Percentiles rank a stretch among this genome's conserved stretches.
Evolutionary conservation across 2,888 invertebrate genomes (phyloP).

Genomic region (Nebria salina): DNA sequence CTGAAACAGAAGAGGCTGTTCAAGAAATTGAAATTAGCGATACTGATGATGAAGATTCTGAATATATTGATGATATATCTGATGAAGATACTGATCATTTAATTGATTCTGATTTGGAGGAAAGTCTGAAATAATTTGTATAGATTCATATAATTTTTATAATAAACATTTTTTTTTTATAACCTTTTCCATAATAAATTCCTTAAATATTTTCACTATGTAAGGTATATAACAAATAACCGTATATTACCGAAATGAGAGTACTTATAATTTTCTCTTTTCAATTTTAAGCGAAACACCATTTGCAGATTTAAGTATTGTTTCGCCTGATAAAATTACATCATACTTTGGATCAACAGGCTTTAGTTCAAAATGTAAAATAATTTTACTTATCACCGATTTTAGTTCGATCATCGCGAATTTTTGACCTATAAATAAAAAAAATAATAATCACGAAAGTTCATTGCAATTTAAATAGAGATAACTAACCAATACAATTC

Average conservation of each 20-base stretch:
- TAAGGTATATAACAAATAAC: no score
- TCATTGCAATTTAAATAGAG: no score
- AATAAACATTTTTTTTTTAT: no score
- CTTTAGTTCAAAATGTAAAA: constrained; percentile 61
- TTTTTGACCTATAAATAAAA: constrained; percentile 56
- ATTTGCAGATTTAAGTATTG: background rate
- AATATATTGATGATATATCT: constrained; percentile 46
- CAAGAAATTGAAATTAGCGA: constrained; percentile 48
- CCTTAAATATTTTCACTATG: no score
- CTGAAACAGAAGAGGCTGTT: constrained; percentile 38
- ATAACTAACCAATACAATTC: constrained; percentile 55
- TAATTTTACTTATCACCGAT: constrained; percentile 61
- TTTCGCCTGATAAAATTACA: constrained; percentile 14
- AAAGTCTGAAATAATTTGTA: background rate
- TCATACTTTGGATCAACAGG: constrained; percentile 55
- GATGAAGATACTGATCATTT: constrained; percentile 24
- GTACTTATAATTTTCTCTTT: background rate
- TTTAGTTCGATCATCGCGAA: constrained; percentile 65
- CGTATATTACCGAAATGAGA: no score
- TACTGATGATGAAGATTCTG: constrained; percentile 43
- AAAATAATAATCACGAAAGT: background rate
- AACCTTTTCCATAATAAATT: no score
- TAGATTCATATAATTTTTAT: no score
- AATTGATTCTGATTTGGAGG: constrained; percentile 40
- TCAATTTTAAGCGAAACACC: constrained; percentile 16